Conservation (phyloP, 2,113 vertebrate species). For the Bubo bubo region DNA sequence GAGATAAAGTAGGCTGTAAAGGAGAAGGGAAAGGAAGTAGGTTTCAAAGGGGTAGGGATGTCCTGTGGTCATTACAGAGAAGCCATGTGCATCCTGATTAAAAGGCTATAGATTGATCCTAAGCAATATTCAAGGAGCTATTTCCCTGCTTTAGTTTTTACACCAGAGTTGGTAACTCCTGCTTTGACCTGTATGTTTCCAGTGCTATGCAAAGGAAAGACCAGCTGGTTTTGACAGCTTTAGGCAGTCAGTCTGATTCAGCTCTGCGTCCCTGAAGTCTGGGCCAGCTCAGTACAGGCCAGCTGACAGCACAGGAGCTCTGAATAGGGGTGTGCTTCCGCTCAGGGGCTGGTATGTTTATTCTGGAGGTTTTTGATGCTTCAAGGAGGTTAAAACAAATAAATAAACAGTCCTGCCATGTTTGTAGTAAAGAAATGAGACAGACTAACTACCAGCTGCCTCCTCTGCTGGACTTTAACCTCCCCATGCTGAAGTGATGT, state of each 20-base stretch:
- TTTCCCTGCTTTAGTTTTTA: neutral
- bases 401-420: neutral
- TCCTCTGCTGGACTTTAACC: neutral
- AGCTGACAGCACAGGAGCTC: neutral
- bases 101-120: neutral
- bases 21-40: neutral
- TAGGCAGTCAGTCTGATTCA: neutral
- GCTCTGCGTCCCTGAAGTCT: neutral
- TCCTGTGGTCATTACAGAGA: neutral
- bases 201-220: neutral
- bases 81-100: neutral
- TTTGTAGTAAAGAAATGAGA: neutral
- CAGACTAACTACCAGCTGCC: neutral
- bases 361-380: neutral
- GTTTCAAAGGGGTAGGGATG: rapidly evolving
- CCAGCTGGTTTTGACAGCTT: neutral
- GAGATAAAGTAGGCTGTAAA: neutral
- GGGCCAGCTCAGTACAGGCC: neutral
- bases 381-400: neutral
- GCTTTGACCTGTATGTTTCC: neutral
- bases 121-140: neutral
- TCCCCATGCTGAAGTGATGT: rapidly evolving
- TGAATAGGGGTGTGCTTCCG: neutral
- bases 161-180: neutral
- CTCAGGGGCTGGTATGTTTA: neutral